phyloP scores from a whole-genome alignment of 1,140 invertebrate species.

The Caenorhabditis latens region DNA sequence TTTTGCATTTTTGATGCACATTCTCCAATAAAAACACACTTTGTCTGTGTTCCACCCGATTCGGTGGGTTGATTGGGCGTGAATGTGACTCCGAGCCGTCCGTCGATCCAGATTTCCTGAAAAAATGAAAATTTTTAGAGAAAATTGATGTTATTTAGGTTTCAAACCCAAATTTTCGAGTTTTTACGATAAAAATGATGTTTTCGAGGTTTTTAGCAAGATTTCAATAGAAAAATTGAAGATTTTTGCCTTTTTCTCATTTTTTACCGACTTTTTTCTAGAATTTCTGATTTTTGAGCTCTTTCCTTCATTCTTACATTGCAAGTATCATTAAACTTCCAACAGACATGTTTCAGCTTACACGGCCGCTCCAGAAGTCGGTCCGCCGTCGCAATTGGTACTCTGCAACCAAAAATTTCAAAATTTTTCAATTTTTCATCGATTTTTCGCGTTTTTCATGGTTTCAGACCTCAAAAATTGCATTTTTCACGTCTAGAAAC shows the following conservation, averaged over 20 bases:
- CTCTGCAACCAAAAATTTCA: not conserved
- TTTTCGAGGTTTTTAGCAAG: not conserved
- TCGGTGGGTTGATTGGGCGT: not conserved
- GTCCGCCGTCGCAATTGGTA: not conserved
- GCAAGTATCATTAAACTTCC: slow-evolving; percentile 12
- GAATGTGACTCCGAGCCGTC: not conserved
- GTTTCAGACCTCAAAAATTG: not conserved
- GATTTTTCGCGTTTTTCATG: not conserved
- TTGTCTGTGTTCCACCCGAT: not conserved
- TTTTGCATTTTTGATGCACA: not conserved
- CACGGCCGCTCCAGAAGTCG: not conserved
- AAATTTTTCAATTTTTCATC: not conserved
- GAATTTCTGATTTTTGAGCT: not conserved
- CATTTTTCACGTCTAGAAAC: not conserved
- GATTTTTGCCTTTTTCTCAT: not conserved
- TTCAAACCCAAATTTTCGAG: not conserved
- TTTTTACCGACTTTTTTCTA: not conserved
- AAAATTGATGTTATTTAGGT: not conserved
- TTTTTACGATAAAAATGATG: not conserved
- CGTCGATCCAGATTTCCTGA: slow-evolving; percentile 37
- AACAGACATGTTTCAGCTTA: slow-evolving; percentile 12
- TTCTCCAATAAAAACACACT: not conserved
- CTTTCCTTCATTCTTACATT: not conserved
- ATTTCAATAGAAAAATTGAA: not conserved
- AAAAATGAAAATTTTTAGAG: not conserved